These are phyloP conservation scores for Nycticryphes semicollaris DNA, from an alignment of 2,113 vertebrate species.

Conservation along the genomic window DNA sequence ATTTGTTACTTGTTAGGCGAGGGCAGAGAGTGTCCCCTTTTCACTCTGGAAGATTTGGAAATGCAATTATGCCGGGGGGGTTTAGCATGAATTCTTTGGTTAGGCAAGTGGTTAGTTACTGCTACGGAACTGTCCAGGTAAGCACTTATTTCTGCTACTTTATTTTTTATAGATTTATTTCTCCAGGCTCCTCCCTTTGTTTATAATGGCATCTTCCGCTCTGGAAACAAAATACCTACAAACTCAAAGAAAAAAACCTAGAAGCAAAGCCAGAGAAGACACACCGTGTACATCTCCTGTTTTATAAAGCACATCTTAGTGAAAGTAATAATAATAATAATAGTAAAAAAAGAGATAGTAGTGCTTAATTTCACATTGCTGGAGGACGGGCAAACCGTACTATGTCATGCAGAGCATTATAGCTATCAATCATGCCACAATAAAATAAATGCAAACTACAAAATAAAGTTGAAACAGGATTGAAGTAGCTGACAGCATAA, in stretches of 20 bases:
- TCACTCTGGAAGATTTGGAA: not conserved
- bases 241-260: not conserved
- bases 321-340: not conserved
- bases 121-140: not conserved
- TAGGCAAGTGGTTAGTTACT: not conserved
- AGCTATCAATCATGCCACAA: not conserved
- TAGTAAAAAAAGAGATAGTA: not conserved
- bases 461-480: not conserved
- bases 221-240: not conserved
- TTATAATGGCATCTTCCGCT: not conserved
- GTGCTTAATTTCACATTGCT: not conserved
- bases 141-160: not conserved
- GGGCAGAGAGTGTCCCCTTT: not conserved
- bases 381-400: not conserved
- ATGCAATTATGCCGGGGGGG: not conserved
- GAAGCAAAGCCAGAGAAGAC: not conserved
- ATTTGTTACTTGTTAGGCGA: not conserved
- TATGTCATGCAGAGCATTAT: not conserved
- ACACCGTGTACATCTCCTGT: not conserved
- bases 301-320: not conserved
- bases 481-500: not conserved
- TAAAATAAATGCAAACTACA: not conserved
- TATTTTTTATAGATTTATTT: not conserved
- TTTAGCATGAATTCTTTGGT: not conserved
- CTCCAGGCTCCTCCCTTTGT: not conserved